These are phyloP conservation scores for Linnaemya tessellans DNA, from an alignment of 2,888 invertebrate species.

Conservation along the genomic window DNA sequence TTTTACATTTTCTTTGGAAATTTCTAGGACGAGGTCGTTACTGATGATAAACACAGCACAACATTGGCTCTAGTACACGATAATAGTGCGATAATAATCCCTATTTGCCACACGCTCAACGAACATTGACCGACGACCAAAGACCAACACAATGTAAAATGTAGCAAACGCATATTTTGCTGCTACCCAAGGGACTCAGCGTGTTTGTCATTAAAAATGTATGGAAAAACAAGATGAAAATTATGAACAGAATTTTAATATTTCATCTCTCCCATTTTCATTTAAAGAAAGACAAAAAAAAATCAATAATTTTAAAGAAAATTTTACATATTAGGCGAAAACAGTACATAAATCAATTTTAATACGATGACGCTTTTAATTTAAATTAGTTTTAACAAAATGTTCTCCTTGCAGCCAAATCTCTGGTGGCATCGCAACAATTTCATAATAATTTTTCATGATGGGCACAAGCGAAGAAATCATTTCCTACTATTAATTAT, in stretches of 20 bases:
- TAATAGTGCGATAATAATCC: slow-evolving; percentile 70
- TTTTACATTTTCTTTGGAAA: slow-evolving; percentile 24
- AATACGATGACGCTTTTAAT: neutral
- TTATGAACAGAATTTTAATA: slow-evolving; percentile 34
- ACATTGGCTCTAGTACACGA: slow-evolving; percentile 60
- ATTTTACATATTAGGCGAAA: neutral
- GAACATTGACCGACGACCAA: slow-evolving; percentile 9
- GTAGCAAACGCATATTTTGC: neutral
- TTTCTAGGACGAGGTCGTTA: slow-evolving; percentile 21
- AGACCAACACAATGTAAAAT: neutral
- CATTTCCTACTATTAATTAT: too few relatives aligned
- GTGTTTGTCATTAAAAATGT: slow-evolving; percentile 21
- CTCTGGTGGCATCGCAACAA: neutral
- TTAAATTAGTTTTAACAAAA: too few relatives aligned
- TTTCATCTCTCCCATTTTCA: slow-evolving; percentile 15
- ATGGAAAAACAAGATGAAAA: slow-evolving; percentile 14
- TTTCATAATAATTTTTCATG: neutral
- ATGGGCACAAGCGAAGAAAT: too few relatives aligned
- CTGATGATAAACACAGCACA: slow-evolving; percentile 36
- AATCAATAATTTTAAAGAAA: slow-evolving; percentile 3
- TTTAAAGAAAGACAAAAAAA: neutral
- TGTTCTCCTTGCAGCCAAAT: neutral
- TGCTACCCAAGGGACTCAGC: slow-evolving; percentile 24
- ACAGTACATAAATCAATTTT: slow-evolving; percentile 18
- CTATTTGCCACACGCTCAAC: slow-evolving; percentile 53